Evolutionary conservation across 1,140 invertebrate species (phyloP), one percentile per base, ranked within the genome.

Genomic region (Chrysoperla carnea): DNA sequence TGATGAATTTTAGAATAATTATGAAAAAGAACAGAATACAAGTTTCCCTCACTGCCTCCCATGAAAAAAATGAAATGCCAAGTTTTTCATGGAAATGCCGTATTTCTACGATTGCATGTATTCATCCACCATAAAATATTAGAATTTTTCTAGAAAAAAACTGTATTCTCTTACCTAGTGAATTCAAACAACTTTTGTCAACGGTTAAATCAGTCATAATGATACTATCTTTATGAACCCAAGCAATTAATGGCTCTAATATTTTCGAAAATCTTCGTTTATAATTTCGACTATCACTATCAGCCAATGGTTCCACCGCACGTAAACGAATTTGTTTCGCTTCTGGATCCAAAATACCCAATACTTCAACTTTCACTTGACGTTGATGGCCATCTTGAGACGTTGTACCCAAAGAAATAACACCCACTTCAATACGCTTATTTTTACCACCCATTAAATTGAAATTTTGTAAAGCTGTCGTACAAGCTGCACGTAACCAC

Each of bases 321-420:
- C 82, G 67, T 12, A 91, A 64, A 14, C 84, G 67, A 42, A 89
- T 67, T 52, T 76, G 63, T 50, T 83, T 84, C n/a, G 71, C 71
- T 15, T 72, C 62, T 35, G 76, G 69, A 61, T 90, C 84, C 23
- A 86, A 65, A n/a, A 88, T 75, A 11, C 85, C 85, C 6, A 91
- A 63, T 17, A 91, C 84, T 63, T 91, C 85, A 6, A 91, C 84
- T 61, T 88, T 87, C 0, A 89, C 81, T 57, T 88, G 82, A 39
- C 83, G 68, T 48, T 82, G 74, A 35, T 77, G 75, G 7, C 84
- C 83, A 60, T 87, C 83, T 46, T 84, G 79, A 1, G 82, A 83
- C 0, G 83, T 87, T 0, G 85, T 89, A 0, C 86, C 86, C n/a
- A 90, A 61, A 31, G 84, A 88, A 40, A 90, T 89, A 1, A 91